These are phyloP conservation scores for Phalanger gymnotis DNA, from an alignment of 2,797 vertebrate genomes.

Conservation along the genomic window DNA sequence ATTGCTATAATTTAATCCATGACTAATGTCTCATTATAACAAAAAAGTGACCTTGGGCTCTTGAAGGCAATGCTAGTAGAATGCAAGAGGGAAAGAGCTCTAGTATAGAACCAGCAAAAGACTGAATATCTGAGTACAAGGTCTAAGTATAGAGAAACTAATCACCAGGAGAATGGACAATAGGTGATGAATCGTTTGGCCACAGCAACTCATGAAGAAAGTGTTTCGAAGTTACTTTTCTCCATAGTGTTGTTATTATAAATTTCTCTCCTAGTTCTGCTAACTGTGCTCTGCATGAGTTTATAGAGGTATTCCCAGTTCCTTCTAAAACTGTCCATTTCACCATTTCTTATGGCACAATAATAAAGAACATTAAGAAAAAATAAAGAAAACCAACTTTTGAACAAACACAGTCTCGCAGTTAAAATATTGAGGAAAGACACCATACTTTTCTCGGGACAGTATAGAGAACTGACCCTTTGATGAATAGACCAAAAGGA, in stretches of 20 bases:
- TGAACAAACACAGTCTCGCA: background rate
- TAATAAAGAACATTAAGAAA: background rate
- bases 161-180: background rate
- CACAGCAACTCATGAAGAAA: background rate
- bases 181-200: background rate
- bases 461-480: background rate
- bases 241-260: background rate
- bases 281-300: background rate
- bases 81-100: background rate
- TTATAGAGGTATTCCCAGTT: background rate
- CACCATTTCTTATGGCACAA: background rate
- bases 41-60: background rate
- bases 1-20: background rate
- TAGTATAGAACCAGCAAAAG: background rate
- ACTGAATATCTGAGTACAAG: background rate
- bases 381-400: background rate
- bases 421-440: background rate
- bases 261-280: background rate
- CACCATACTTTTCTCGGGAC: background rate
- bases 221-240: background rate
- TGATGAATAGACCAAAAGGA: background rate
- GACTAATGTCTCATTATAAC: background rate
- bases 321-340: background rate
- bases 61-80: background rate
- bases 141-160: background rate